Percentiles rank a stretch among this genome's conserved stretches.
phyloP scores from a whole-genome alignment of 2,888 invertebrate species.

The Drosophila lutescens region DNA sequence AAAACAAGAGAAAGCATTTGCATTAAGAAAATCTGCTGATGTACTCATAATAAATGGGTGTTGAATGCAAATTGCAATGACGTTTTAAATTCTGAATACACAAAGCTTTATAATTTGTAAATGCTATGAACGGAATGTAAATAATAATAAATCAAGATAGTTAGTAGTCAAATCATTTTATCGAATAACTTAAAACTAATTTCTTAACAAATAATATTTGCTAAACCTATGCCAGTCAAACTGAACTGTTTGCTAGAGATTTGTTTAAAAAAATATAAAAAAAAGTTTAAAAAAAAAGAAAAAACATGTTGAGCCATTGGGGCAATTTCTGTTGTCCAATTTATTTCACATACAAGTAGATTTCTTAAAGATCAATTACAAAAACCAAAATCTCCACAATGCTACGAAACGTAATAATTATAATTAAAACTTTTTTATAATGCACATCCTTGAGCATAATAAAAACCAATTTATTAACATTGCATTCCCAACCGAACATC shows the following conservation, averaged over 20 bases:
- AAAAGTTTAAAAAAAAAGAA: slow-evolving; percentile 1
- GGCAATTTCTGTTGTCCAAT: slow-evolving; percentile 46
- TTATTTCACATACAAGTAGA: slow-evolving; percentile 53
- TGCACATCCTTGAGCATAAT: slow-evolving; percentile 41
- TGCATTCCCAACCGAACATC: slow-evolving; percentile 39
- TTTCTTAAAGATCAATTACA: slow-evolving; percentile 56
- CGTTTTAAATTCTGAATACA: slow-evolving; percentile 44
- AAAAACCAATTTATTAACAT: slow-evolving; percentile 48
- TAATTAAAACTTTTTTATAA: slow-evolving; percentile 42
- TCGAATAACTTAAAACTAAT: slow-evolving; percentile 39
- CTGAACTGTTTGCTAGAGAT: slow-evolving; percentile 42
- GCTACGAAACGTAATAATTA: slow-evolving; percentile 49
- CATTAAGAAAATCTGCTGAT: slow-evolving; percentile 9
- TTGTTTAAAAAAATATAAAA: slow-evolving; percentile 43
- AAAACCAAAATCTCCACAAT: slow-evolving; percentile 43
- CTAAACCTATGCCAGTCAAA: slow-evolving; percentile 32
- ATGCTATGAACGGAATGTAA: slow-evolving; percentile 45
- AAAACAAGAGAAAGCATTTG: slow-evolving; percentile 1
- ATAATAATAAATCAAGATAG: slow-evolving; percentile 38
- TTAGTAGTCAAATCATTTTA: slow-evolving; percentile 48
- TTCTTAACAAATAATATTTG: slow-evolving; percentile 40
- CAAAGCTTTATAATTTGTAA: slow-evolving; percentile 44
- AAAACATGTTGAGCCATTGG: slow-evolving; percentile 15
- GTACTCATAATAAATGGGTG: background rate
- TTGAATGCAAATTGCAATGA: slow-evolving; percentile 2